These are phyloP conservation scores for Nasonia longicornis DNA, from an alignment of 1,140 invertebrate species.

Conservation along the genomic window DNA sequence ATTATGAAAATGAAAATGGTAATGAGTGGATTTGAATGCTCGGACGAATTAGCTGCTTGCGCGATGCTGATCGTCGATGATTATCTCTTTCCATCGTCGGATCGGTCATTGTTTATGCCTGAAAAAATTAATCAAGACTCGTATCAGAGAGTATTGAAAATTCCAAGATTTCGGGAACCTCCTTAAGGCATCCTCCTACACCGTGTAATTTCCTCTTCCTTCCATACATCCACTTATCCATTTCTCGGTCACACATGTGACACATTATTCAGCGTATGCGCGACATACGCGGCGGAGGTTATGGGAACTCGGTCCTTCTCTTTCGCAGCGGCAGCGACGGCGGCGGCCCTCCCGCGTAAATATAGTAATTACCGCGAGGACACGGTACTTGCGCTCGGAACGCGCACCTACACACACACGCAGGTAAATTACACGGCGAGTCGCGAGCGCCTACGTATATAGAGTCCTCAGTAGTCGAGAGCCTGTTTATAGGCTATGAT, in stretches of 20 bases:
- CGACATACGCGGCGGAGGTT: slow-evolving; percentile 55
- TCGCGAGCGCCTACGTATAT: background rate
- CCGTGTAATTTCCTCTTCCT: slow-evolving; percentile 1
- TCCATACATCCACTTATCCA: background rate
- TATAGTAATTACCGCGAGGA: slow-evolving; percentile 64
- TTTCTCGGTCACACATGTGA: slow-evolving; percentile 28
- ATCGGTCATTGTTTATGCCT: background rate
- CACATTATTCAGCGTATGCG: slow-evolving; percentile 21
- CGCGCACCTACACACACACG: background rate
- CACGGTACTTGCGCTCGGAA: slow-evolving; percentile 57
- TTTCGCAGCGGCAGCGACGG: slow-evolving; percentile 46
- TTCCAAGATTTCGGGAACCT: background rate
- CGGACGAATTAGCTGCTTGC: background rate
- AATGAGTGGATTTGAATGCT: background rate
- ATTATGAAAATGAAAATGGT: slow-evolving; percentile 4
- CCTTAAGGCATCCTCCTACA: background rate
- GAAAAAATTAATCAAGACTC: background rate
- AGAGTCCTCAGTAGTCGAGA: slow-evolving; percentile 7
- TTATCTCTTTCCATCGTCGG: background rate
- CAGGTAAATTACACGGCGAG: slow-evolving; percentile 26
- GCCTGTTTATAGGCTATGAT: slow-evolving; percentile 20
- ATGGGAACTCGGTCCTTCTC: slow-evolving; percentile 63
- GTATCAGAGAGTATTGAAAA: background rate
- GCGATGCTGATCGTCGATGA: background rate
- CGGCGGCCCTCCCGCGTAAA: slow-evolving; percentile 56